Evolutionary conservation across 2,888 invertebrate species (phyloP).

Genomic region (Ryuthela nishihirai): DNA sequence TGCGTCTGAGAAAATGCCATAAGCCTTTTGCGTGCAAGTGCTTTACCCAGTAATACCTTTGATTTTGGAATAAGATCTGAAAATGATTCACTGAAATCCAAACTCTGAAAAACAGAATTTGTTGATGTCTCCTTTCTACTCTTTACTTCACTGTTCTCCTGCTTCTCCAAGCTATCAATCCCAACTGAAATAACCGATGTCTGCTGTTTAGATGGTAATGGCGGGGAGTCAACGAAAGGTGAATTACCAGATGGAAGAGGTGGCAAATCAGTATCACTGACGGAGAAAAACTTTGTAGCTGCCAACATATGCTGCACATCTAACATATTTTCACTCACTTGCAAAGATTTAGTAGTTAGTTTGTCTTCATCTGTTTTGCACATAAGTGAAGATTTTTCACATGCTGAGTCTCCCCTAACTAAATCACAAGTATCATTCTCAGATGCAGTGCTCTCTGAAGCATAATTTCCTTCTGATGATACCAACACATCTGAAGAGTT

Average conservation of each 20-base stretch:
- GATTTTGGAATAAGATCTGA: slow-evolving; percentile 13
- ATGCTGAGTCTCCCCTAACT: background rate
- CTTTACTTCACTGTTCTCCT: background rate
- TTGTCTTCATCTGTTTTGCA: too few species aligned
- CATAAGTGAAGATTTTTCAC: too few species aligned
- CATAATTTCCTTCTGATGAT: too few species aligned
- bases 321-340: too few species aligned
- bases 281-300: slow-evolving; percentile 21
- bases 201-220: background rate
- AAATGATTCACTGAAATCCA: background rate
- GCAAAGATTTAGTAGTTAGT: too few species aligned
- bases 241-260: too few species aligned
- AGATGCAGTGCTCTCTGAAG: too few species aligned
- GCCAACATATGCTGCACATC: background rate
- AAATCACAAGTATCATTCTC: slow-evolving; percentile 2
- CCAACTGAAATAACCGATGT: background rate
- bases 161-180: background rate
- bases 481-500: too few species aligned
- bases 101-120: background rate
- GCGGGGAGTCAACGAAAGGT: too few species aligned
- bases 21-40: slow-evolving; percentile 52
- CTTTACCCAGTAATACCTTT: slow-evolving; percentile 47
- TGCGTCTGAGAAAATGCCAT: slow-evolving; percentile 51
- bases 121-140: background rate
- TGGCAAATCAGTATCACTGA: slow-evolving; percentile 23